Percentiles rank a stretch among this genome's conserved stretches.
phyloP scores from a whole-genome alignment of 2,797 vertebrate genomes.

The Lepus townsendii region DNA sequence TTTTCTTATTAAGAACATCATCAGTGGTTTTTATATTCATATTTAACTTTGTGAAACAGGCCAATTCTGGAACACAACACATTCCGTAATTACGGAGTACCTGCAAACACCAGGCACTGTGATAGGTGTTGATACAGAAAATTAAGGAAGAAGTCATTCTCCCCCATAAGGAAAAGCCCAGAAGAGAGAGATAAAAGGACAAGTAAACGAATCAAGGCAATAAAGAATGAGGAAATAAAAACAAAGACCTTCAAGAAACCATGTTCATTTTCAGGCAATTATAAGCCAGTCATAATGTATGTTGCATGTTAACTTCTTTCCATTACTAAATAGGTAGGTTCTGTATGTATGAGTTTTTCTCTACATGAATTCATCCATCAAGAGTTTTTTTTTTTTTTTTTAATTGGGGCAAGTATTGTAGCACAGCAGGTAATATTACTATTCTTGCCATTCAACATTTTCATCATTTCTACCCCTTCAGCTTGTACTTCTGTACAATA shows the following conservation, averaged over 20 bases:
- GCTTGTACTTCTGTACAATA: fast-evolving
- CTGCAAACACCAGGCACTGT: not conserved
- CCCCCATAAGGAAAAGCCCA: not conserved
- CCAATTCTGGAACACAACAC: not conserved
- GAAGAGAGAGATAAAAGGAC: not conserved
- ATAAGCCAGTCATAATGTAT: not conserved
- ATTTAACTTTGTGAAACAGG: not conserved
- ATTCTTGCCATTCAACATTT: not conserved
- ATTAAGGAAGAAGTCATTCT: not conserved
- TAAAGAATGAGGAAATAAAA: not conserved
- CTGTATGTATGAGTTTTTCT: not conserved
- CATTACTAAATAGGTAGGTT: not conserved
- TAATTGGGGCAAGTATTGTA: not conserved
- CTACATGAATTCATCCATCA: not conserved
- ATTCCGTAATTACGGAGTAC: not conserved
- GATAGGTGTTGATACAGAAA: not conserved
- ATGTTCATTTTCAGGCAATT: not conserved
- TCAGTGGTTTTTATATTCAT: not conserved
- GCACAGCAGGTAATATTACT: no score
- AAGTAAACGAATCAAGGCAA: not conserved
- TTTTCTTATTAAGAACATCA: not conserved
- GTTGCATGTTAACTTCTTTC: not conserved
- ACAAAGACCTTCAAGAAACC: no score
- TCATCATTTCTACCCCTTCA: not conserved
- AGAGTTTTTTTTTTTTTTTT: not conserved